Conservation (phyloP, 2,113 vertebrate genomes). For the Elgaria multicarinata region DNA sequence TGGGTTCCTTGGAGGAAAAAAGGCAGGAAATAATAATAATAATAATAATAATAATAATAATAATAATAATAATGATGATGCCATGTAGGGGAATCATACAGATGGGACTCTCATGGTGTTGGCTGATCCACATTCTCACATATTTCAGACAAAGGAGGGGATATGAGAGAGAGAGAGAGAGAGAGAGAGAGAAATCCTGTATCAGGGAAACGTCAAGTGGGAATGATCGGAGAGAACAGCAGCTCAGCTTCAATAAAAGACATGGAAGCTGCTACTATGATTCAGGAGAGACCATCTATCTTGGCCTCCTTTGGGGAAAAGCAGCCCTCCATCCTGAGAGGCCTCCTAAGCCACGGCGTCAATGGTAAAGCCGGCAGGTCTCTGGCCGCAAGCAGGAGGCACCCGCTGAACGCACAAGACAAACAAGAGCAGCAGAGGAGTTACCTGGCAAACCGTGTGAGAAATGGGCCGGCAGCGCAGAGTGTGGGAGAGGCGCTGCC, state of each 20-base stretch:
- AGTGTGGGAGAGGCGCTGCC: constrained; percentile 79
- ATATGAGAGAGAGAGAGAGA: not conserved
- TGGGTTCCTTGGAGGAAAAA: too few species aligned
- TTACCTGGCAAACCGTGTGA: constrained; percentile 86
- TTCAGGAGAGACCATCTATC: too few species aligned
- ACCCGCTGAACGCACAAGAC: constrained; percentile 27
- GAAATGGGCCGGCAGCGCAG: constrained; percentile 81
- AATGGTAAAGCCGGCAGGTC: not conserved
- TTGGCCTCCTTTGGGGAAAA: not conserved
- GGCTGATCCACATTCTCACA: not conserved
- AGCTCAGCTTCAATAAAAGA: not conserved
- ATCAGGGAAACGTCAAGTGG: not conserved
- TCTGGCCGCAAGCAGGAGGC: constrained; percentile 5
- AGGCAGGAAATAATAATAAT: too few species aligned
- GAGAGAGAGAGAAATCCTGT: not conserved
- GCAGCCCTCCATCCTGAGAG: not conserved
- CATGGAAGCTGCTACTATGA: not conserved
- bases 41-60: too few species aligned
- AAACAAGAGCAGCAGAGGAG: constrained; percentile 54
- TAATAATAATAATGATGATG: too few species aligned
- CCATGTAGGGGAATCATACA: too few species aligned
- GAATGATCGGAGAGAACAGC: not conserved
- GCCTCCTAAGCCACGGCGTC: not conserved
- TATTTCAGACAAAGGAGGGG: not conserved
- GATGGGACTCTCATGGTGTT: not conserved